Evolutionary conservation across 2,113 vertebrate genomes (phyloP), one percentile per base, ranked within the genome.

Genomic region (Anhinga anhinga): DNA sequence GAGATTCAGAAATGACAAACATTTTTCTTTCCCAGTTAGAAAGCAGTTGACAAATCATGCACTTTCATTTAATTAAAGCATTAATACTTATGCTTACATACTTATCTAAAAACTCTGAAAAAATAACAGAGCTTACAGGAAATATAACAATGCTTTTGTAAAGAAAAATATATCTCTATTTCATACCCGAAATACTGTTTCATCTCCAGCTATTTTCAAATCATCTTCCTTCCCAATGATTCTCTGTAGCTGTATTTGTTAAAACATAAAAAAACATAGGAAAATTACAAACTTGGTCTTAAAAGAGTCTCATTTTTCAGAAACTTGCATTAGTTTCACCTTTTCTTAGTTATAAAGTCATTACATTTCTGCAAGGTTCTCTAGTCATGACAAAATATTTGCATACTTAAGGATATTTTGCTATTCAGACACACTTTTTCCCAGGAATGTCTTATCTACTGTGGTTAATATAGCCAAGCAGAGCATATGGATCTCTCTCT

Each of bases 151-250:
- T 18, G 25, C 16, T 67, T 86, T 52, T 66, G 40, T 58, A 92
- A 93, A 79, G 47, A 91, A 82, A 95, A 80, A 58, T 11, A 3
- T 38, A 47, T 77, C 22, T 86, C 49, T 69, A n/a, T 63, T 65
- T 72, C 97, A 91, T 98, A 98, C 98, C 98, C 59, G 96, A 86
- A 69, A 45, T 12, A 97, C 21, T 53, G 69, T 62, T 66, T 96
- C 91, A 0, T 91, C 74, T 79, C 82, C 95, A 93, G 88, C 36
- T 88, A 56, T 70, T 96, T 96, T 98, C 83, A 98, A 59, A 61
- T 95, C 95, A 94, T 99, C 99, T 97, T 98, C 98, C 74, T 98
- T 99, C 53, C 99, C 97, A 96, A 99, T 98, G 86, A 99, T 99
- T 77, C 98, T 99, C 98, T 99, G 99, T 34, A 99, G 98, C 99